Percentiles rank a stretch among this genome's conserved stretches.
phyloP scores from a whole-genome alignment of 2,113 vertebrate genomes.

The Pangasianodon gigas region DNA sequence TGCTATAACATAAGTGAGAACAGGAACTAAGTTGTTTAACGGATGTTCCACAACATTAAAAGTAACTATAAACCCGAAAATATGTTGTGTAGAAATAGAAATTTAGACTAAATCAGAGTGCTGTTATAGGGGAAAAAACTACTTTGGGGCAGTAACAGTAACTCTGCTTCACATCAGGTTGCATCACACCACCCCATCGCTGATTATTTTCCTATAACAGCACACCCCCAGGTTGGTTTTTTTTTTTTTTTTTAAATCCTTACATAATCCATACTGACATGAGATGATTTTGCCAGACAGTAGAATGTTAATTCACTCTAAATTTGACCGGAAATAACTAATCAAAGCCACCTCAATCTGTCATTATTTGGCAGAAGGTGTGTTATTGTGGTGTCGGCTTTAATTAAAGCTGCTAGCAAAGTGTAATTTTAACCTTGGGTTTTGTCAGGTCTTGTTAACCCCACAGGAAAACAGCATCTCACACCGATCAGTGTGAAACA shows the following conservation, averaged over 20 bases:
- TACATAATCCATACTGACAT: not conserved
- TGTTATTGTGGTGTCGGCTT: too few species aligned
- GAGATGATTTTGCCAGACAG: not conserved
- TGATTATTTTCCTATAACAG: not conserved
- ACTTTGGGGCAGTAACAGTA: not conserved
- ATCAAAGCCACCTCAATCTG: not conserved
- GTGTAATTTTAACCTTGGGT: not conserved
- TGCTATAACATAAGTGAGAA: not conserved
- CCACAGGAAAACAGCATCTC: not conserved
- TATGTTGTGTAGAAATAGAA: not conserved
- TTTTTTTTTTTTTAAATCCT: not conserved
- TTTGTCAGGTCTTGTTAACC: not conserved
- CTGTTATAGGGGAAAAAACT: not conserved
- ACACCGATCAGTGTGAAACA: not conserved
- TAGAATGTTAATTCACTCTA: not conserved
- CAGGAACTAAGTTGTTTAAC: not conserved
- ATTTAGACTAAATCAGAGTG: too few species aligned
- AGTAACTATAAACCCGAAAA: not conserved
- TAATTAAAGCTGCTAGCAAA: not conserved
- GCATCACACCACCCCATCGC: too few species aligned
- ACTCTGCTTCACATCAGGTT: not conserved
- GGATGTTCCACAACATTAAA: not conserved
- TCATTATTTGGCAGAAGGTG: not conserved
- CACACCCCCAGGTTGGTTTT: too few species aligned
- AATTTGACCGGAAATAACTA: not conserved